Conservation (phyloP, 2,797 vertebrate genomes). For the Ctenochaetus hawaiiensis region DNA sequence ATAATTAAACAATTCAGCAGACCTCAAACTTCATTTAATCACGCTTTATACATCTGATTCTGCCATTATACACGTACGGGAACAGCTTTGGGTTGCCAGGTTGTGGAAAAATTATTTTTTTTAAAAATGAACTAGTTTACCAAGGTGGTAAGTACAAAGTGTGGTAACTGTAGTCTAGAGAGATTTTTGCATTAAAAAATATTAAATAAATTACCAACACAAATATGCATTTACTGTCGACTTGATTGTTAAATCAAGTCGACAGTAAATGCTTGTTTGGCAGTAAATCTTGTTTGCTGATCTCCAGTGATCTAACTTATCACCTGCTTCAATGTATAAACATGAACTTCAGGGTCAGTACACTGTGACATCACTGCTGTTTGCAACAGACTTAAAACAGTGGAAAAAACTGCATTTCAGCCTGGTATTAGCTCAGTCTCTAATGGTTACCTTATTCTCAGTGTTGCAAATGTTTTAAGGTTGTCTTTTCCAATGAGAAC, state of each 20-base stretch:
- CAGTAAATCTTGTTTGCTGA: neutral
- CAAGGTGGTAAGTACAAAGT: neutral
- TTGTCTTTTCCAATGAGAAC: too few relatives aligned
- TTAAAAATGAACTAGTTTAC: neutral
- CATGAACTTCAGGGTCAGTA: neutral
- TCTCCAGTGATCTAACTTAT: neutral
- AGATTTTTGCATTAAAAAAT: neutral
- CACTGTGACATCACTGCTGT: neutral
- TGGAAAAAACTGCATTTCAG: neutral
- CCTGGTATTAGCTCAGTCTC: neutral
- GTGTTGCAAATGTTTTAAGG: neutral
- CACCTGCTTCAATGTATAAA: neutral
- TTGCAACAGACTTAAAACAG: neutral
- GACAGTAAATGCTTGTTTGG: too few relatives aligned
- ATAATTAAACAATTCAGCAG: neutral
- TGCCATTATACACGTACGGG: neutral
- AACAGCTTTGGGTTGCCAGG: neutral
- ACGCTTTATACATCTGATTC: too few relatives aligned
- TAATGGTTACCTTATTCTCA: neutral
- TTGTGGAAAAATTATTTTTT: neutral
- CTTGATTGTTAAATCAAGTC: too few relatives aligned
- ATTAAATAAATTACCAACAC: neutral
- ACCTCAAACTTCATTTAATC: neutral
- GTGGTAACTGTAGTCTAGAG: neutral
- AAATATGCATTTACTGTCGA: too few relatives aligned